phyloP scores from a whole-genome alignment of 2,888 invertebrate genomes.

The Erebia aethiops region DNA sequence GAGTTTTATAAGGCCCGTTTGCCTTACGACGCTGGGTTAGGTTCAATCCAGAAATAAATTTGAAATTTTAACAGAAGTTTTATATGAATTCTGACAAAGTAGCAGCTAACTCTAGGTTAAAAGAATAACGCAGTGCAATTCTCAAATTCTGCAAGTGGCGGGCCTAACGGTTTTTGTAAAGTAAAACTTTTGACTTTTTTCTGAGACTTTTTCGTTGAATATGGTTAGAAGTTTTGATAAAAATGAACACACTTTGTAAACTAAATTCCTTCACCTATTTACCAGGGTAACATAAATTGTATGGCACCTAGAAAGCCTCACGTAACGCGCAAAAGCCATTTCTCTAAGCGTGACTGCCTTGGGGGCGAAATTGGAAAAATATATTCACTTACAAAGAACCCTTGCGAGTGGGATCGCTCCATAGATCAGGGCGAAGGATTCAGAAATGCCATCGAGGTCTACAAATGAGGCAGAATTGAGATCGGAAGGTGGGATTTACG shows the following conservation, averaged over 20 bases:
- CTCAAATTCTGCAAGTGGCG: too few relatives aligned
- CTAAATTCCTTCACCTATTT: constrained; percentile 16
- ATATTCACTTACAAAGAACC: constrained; percentile 60
- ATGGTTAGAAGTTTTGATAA: too few relatives aligned
- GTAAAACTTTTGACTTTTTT: too few relatives aligned
- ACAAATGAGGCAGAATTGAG: constrained; percentile 61
- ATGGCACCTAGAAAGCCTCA: constrained; percentile 32
- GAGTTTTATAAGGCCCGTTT: not conserved
- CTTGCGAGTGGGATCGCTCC: constrained; percentile 50
- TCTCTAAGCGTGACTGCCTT: constrained; percentile 42
- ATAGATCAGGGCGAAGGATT: constrained; percentile 55
- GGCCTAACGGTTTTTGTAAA: too few relatives aligned
- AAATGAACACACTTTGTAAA: constrained; percentile 1
- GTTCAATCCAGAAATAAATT: too few relatives aligned
- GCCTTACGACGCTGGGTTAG: too few relatives aligned
- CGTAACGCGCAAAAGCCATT: constrained; percentile 44
- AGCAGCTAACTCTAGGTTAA: too few relatives aligned
- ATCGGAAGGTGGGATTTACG: constrained; percentile 18
- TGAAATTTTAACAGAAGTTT: too few relatives aligned
- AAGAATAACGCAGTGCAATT: too few relatives aligned
- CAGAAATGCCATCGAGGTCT: constrained; percentile 37
- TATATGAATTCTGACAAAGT: too few relatives aligned
- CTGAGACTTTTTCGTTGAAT: not conserved
- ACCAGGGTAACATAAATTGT: constrained; percentile 29
- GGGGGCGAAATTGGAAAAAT: constrained; percentile 51